A percentile compares a stretch with the other conserved stretches of the same genome.
Evolutionary conservation across 2,113 vertebrate species (phyloP).

Genomic region (Trematocara nigrifrons): DNA sequence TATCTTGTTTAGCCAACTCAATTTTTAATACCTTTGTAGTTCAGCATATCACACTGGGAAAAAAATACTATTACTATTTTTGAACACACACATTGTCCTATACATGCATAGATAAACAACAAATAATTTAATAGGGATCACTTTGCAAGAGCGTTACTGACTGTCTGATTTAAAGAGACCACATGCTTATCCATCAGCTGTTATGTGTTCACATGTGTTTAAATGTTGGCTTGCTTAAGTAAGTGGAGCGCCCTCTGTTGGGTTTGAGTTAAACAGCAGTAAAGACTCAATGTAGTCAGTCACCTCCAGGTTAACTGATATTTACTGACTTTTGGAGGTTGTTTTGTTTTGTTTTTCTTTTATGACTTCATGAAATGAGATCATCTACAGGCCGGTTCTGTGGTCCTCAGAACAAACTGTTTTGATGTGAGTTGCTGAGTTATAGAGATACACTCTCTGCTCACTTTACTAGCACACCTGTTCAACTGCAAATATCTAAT

Average conservation of each 20-base stretch:
- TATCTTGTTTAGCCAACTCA: not conserved
- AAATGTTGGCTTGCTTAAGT: not conserved
- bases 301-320: not conserved
- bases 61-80: not conserved
- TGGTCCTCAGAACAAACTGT: not conserved
- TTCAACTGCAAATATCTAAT: not conserved
- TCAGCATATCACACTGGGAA: not conserved
- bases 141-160: not conserved
- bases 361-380: not conserved
- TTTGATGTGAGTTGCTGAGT: not conserved
- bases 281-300: not conserved
- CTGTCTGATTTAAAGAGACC: not conserved
- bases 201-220: not conserved
- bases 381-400: not conserved
- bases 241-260: not conserved
- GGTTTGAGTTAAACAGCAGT: not conserved
- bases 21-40: not conserved
- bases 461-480: not conserved
- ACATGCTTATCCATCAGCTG: not conserved
- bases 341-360: not conserved
- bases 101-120: not conserved
- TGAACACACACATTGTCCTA: not conserved
- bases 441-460: not conserved
- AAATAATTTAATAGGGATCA: not conserved
- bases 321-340: not conserved